phyloP scores from a whole-genome alignment of 2,797 vertebrate species.

The Lindbergichthys nudifrons region DNA sequence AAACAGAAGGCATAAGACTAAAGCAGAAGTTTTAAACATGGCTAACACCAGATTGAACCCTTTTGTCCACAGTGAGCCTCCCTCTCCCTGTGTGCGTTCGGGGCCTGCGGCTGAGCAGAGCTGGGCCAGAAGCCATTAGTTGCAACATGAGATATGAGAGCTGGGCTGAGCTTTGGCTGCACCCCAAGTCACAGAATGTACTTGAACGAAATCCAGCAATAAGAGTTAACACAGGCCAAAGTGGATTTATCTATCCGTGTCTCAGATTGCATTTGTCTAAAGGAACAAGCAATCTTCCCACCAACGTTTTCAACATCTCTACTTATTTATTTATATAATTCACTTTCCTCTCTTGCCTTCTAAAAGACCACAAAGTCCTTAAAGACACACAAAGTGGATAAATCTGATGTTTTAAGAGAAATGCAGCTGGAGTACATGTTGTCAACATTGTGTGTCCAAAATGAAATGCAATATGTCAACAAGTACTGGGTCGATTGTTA shows the following conservation, averaged over 20 bases:
- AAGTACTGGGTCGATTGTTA: background rate
- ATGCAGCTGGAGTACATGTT: background rate
- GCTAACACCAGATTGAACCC: slow-evolving; percentile 18
- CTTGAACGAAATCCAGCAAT: slow-evolving; percentile 81
- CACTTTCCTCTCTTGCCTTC: background rate
- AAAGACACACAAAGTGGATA: background rate
- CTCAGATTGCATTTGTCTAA: slow-evolving; percentile 63
- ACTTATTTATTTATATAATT: slow-evolving; percentile 14
- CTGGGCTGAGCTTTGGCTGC: slow-evolving; percentile 86
- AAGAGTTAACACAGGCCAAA: slow-evolving; percentile 73
- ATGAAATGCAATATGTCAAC: background rate
- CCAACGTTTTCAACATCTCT: slow-evolving; percentile 10
- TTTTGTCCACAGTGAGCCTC: slow-evolving; percentile 25
- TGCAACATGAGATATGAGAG: slow-evolving; percentile 81
- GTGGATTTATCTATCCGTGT: slow-evolving; percentile 72
- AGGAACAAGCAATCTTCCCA: slow-evolving; percentile 57
- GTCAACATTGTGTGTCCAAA: background rate
- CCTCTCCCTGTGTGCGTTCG: slow-evolving; percentile 42
- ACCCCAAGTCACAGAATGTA: slow-evolving; percentile 85
- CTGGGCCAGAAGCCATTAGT: slow-evolving; percentile 73
- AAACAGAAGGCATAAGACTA: background rate
- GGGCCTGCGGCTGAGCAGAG: slow-evolving; percentile 57
- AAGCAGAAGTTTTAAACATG: background rate
- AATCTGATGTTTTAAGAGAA: background rate
- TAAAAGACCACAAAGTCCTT: background rate